These are phyloP conservation scores for Acronicta aceris DNA, from an alignment of 2,888 invertebrate species.

Conservation along the genomic window DNA sequence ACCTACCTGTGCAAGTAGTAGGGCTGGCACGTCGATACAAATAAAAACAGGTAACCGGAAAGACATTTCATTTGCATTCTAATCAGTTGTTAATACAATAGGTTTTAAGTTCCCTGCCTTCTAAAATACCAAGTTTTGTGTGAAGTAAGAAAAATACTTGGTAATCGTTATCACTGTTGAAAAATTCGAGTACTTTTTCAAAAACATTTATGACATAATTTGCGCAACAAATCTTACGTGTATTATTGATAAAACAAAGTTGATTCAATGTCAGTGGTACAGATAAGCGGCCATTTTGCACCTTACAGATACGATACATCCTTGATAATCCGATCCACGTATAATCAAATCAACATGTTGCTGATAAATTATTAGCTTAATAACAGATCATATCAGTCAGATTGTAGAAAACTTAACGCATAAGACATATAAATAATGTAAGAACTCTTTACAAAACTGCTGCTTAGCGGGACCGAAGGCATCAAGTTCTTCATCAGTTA, in stretches of 20 bases:
- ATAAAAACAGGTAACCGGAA: slow-evolving; percentile 9
- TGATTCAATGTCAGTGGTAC: slow-evolving; percentile 44
- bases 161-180: not conserved
- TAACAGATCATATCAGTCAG: no score
- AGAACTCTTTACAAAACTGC: no score
- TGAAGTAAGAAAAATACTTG: not conserved
- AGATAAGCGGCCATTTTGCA: slow-evolving; percentile 53
- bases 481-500: no score
- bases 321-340: slow-evolving; percentile 12
- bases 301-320: slow-evolving; percentile 24
- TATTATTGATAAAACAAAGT: slow-evolving; percentile 44
- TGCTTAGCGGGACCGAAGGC: no score
- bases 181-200: slow-evolving; percentile 8
- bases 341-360: not conserved
- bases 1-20: slow-evolving; percentile 43
- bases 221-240: slow-evolving; percentile 30
- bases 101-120: not conserved
- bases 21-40: slow-evolving; percentile 36
- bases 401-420: no score
- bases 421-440: no score
- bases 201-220: slow-evolving; percentile 49
- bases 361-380: no score
- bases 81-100: slow-evolving; percentile 7
- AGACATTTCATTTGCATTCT: slow-evolving; percentile 18
- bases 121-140: not conserved